phyloP scores from a whole-genome alignment of 1,140 invertebrate species.

The Drosophila repletoides region DNA sequence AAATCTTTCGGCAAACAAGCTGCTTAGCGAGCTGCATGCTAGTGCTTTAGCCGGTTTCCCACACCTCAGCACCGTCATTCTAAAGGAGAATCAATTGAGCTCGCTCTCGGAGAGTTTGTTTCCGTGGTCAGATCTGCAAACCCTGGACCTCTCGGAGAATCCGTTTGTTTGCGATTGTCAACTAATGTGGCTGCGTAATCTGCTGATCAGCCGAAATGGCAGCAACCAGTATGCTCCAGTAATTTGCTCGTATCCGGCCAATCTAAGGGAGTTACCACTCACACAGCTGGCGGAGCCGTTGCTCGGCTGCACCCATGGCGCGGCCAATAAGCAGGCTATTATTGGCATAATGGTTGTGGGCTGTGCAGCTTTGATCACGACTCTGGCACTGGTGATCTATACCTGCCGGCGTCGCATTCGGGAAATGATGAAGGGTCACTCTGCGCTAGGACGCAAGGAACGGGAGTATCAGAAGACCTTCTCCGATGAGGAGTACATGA shows the following conservation, averaged over 20 bases:
- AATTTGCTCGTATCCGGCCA: slow-evolving; percentile 88
- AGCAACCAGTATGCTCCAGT: slow-evolving; percentile 83
- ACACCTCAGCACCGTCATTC: slow-evolving; percentile 88
- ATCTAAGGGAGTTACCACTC: slow-evolving; percentile 87
- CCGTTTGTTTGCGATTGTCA: slow-evolving; percentile 92
- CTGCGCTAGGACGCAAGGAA: slow-evolving; percentile 89
- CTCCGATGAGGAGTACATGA: slow-evolving; percentile 92
- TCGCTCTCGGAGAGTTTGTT: slow-evolving; percentile 89
- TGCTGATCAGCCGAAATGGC: slow-evolving; percentile 87
- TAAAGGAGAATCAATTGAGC: slow-evolving; percentile 90
- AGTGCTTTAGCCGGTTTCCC: slow-evolving; percentile 90
- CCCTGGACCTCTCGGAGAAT: slow-evolving; percentile 91
- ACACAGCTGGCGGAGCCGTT: slow-evolving; percentile 88
- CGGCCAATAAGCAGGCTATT: slow-evolving; percentile 89
- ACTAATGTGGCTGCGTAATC: slow-evolving; percentile 90
- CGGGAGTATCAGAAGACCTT: slow-evolving; percentile 94
- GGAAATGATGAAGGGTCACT: slow-evolving; percentile 90
- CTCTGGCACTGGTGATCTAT: slow-evolving; percentile 88
- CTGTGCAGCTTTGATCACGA: slow-evolving; percentile 86
- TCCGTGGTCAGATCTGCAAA: slow-evolving; percentile 89
- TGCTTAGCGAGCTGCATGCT: slow-evolving; percentile 87
- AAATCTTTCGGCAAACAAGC: slow-evolving; percentile 89
- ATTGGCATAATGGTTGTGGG: slow-evolving; percentile 88
- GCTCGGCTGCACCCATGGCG: slow-evolving; percentile 89
- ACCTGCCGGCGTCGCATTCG: slow-evolving; percentile 89